Evolutionary conservation across 1,140 invertebrate species (phyloP), one percentile per base, ranked within the genome.

Genomic region (Platyscapa corneri): DNA sequence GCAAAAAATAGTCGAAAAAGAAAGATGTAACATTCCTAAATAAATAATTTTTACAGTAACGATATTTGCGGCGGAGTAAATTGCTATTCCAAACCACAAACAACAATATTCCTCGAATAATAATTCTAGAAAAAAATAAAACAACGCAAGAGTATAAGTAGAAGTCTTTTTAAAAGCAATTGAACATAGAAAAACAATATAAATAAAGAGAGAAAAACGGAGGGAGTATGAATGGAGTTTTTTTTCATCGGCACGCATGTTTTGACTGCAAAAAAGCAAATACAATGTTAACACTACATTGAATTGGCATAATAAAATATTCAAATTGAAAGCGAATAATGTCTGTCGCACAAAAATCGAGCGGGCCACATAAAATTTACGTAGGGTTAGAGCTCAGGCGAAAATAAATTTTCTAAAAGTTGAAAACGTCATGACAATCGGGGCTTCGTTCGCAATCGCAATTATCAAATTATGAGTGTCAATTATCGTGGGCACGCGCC

Each of bases 401-500:
- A 27, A 34, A 65, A 80, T 30, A 42, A 34, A 65, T 78, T 46
- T 78, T 37, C 14, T 12, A 67, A 80, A 67, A n/a, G 7, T 80
- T 27, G 27, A 1, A 23, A 74, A n/a, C 14, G 70, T 74, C 70
- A 5, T 42, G 70, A 65, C 46, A 79, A 64, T 79, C 64, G 10
- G 27, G 34, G 1, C 64, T 53, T 67, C 16, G 77, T 42, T 67
- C 32, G 85, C 84, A 79, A 87, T 86, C 76, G 80, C 78, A 72
- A 75, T 88, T 86, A 89, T 88, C 85, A 78, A 88, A 88, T 86
- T 84, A 86, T 80, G 53, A 80, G 79, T 79, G 87, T 88, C 87
- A 85, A 87, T 87, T 89, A 87, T 86, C 79, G 64, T 46, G n/a
- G 70, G 75, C 84, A 67, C 82, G 53, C 53, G 27, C n/a, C n/a